phyloP scores from a whole-genome alignment of 64 coral and sea anemone species.

The Stichodactyla helianthus region DNA sequence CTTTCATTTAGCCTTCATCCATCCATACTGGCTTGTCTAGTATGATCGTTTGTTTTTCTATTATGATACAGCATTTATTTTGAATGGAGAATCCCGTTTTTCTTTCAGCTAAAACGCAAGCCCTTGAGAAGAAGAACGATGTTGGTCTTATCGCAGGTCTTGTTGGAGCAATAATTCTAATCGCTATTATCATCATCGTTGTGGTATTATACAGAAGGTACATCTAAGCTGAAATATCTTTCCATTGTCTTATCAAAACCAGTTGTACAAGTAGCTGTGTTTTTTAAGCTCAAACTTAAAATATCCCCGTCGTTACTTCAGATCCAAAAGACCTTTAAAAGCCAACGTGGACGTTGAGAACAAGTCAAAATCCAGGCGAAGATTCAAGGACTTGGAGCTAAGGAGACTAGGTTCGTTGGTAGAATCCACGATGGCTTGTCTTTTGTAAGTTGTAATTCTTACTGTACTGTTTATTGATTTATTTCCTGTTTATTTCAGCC shows the following conservation, averaged over 20 bases:
- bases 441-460: too few relatives aligned
- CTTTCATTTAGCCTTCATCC: too few relatives aligned
- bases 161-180: slow-evolving; percentile 53
- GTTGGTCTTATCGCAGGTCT: slow-evolving; percentile 69
- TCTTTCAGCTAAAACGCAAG: slow-evolving; percentile 14
- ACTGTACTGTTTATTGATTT: not conserved
- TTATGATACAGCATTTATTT: not conserved
- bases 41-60: not conserved
- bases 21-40: too few relatives aligned
- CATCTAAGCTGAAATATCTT: too few relatives aligned
- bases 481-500: slow-evolving; percentile 30
- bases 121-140: not conserved
- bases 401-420: slow-evolving; percentile 58
- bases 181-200: slow-evolving; percentile 48
- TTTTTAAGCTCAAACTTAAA: not conserved
- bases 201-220: slow-evolving; percentile 76
- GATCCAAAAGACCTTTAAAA: slow-evolving; percentile 58
- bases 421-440: too few relatives aligned
- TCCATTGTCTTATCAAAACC: too few relatives aligned
- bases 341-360: slow-evolving; percentile 76
- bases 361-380: slow-evolving; percentile 46
- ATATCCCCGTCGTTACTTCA: not conserved
- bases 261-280: not conserved
- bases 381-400: slow-evolving; percentile 45
- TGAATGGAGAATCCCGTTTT: not conserved